These are phyloP conservation scores for Meloe dianella DNA, from an alignment of 2,888 invertebrate genomes.

Conservation along the genomic window DNA sequence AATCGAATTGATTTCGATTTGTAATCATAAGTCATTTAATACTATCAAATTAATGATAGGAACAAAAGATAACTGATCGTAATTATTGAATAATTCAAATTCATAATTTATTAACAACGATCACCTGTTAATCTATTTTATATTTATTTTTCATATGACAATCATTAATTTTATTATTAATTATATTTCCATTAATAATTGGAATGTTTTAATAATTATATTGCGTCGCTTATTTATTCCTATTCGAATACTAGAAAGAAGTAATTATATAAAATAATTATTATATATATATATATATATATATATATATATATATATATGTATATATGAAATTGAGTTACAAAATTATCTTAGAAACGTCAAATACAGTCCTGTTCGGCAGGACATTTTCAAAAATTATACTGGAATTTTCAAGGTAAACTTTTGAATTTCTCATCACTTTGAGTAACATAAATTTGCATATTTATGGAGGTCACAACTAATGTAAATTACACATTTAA, in stretches of 20 bases:
- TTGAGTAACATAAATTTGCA: conserved; percentile 30
- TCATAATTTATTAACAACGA: not conserved
- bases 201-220: not conserved
- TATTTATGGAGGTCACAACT: conserved; percentile 36
- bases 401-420: conserved; percentile 35
- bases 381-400: conserved; percentile 31
- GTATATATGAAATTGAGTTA: too few relatives aligned
- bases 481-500: conserved; percentile 30
- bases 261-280: too few relatives aligned
- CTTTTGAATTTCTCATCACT: conserved; percentile 35
- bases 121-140: not conserved
- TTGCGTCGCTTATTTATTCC: not conserved
- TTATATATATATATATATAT: too few relatives aligned
- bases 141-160: not conserved
- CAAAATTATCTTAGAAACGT: not conserved
- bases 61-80: not conserved
- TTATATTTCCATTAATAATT: not conserved
- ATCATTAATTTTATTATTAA: not conserved
- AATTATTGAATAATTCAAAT: not conserved
- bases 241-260: too few relatives aligned
- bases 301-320: too few relatives aligned
- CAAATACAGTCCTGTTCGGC: not conserved
- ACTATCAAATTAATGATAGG: too few relatives aligned
- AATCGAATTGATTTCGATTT: too few relatives aligned
- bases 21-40: too few relatives aligned